Evolutionary conservation across 2,888 invertebrate genomes (phyloP).

Genomic region (Eristalis tenax): DNA sequence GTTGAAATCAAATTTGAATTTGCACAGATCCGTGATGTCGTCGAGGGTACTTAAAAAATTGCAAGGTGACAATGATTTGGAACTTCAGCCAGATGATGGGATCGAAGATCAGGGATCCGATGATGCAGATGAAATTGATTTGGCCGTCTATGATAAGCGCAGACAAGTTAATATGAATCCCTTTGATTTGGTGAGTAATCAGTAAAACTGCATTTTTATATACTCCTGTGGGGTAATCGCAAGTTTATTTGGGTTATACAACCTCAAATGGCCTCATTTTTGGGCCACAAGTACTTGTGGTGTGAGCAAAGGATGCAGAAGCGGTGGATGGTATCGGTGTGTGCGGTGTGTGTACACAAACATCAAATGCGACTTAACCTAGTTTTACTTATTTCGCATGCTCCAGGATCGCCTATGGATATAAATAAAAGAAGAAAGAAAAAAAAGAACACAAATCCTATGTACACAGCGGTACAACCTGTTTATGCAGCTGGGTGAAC

Average conservation of each 20-base stretch:
- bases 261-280: conserved; percentile 17
- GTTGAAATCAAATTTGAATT: not conserved
- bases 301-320: conserved; percentile 13
- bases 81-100: conserved; percentile 75
- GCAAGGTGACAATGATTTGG: conserved; percentile 83
- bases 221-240: not conserved
- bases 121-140: conserved; percentile 82
- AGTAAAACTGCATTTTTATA: not conserved
- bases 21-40: conserved; percentile 82
- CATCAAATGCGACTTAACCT: conserved; percentile 50
- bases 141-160: conserved; percentile 82
- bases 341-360: conserved; percentile 59
- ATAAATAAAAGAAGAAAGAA: conserved; percentile 1
- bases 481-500: not conserved
- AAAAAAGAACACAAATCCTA: not conserved
- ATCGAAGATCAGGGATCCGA: conserved; percentile 81
- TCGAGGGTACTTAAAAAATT: conserved; percentile 86
- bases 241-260: conserved; percentile 9
- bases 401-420: conserved; percentile 33
- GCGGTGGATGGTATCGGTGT: conserved; percentile 10
- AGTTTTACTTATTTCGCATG: conserved; percentile 58
- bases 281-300: not conserved
- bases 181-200: conserved; percentile 87
- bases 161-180: conserved; percentile 85
- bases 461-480: not conserved